A percentile compares a stretch with the other conserved stretches of the same genome.
These are phyloP conservation scores for Achatina immaculata DNA, from an alignment of 1,140 invertebrate species.

Conservation along the genomic window DNA sequence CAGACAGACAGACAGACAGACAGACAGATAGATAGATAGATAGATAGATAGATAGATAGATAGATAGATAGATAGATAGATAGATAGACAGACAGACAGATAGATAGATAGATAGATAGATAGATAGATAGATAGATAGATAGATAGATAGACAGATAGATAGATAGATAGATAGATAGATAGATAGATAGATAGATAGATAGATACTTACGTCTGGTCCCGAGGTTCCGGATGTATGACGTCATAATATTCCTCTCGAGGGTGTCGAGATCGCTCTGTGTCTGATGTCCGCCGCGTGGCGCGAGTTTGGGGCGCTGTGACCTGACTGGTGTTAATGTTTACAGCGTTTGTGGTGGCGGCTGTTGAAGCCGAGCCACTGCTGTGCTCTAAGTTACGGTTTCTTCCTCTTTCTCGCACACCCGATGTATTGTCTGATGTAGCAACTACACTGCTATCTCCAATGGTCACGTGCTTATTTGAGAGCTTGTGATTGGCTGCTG, in stretches of 20 bases:
- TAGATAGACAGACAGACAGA: too few relatives aligned
- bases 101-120: too few relatives aligned
- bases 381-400: not conserved
- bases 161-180: not conserved
- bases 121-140: not conserved
- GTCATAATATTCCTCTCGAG: slow-evolving; percentile 13
- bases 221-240: slow-evolving; percentile 17
- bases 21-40: too few relatives aligned
- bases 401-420: not conserved
- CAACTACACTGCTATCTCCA: not conserved
- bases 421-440: not conserved
- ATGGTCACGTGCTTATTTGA: slow-evolving; percentile 9
- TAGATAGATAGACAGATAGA: not conserved
- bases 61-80: slow-evolving; percentile 2
- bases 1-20: not conserved
- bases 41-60: slow-evolving; percentile 9
- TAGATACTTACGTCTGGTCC: slow-evolving; percentile 26
- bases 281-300: not conserved
- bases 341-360: not conserved
- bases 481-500: slow-evolving; percentile 20
- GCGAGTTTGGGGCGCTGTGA: not conserved
- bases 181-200: not conserved
- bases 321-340: not conserved
- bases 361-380: not conserved
- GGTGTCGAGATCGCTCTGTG: not conserved